A percentile compares a stretch with the other conserved stretches of the same genome.
These are phyloP conservation scores for Chirona hameri DNA, from an alignment of 2,888 invertebrate genomes.

Conservation along the genomic window DNA sequence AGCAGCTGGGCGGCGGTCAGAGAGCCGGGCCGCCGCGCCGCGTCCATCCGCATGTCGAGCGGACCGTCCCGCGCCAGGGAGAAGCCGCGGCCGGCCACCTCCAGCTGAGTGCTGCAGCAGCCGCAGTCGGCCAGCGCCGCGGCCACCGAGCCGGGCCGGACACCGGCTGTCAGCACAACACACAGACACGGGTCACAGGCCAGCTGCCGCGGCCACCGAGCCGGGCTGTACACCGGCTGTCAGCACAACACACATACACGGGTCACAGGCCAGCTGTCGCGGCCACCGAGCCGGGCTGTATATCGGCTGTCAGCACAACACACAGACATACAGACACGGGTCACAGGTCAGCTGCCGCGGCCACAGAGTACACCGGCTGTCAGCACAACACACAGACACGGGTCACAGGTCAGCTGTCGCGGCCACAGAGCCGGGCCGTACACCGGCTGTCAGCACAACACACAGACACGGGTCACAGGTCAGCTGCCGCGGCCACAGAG, in stretches of 20 bases:
- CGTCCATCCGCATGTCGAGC: constrained; percentile 95
- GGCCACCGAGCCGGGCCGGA: constrained; percentile 61
- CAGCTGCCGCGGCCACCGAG: constrained; percentile 80
- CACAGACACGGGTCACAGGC: not conserved
- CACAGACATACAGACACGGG: no score
- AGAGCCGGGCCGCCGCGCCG: constrained; percentile 59
- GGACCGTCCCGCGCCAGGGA: constrained; percentile 78
- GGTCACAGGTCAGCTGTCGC: constrained; percentile 66
- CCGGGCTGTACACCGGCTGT: no score
- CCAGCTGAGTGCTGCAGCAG: constrained; percentile 93
- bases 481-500: constrained; percentile 77
- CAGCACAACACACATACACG: no score
- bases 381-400: not conserved
- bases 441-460: constrained; percentile 28
- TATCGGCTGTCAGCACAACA: no score
- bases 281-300: no score
- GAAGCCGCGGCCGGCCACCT: constrained; percentile 76
- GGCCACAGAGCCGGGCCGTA: constrained; percentile 61
- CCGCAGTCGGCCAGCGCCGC: constrained; percentile 90
- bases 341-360: constrained; percentile 83
- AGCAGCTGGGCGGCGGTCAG: constrained; percentile 85
- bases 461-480: constrained; percentile 50
- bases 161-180: constrained; percentile 28
- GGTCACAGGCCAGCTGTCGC: no score
- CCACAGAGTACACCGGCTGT: constrained; percentile 57